Evolutionary conservation across 1,140 invertebrate genomes (phyloP).

Genomic region (Eurosta solidaginis): DNA sequence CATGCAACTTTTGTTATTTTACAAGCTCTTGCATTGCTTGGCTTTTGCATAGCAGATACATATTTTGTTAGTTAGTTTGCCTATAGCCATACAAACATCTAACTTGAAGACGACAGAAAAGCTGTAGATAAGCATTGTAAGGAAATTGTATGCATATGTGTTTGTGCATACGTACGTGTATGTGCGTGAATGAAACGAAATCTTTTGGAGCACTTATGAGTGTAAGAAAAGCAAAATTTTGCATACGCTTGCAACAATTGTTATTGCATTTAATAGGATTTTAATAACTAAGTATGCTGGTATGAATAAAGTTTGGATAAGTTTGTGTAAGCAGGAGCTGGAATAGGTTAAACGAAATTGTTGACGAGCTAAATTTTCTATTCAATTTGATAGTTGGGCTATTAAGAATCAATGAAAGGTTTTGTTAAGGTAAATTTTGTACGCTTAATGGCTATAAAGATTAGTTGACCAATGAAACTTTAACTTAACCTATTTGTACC

Average conservation of each 20-base stretch:
- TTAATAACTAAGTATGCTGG: background rate
- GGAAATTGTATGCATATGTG: too few relatives aligned
- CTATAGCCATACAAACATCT: background rate
- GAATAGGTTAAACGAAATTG: too few relatives aligned
- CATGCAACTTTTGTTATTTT: background rate
- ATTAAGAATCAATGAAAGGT: too few relatives aligned
- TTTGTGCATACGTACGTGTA: too few relatives aligned
- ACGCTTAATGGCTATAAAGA: too few relatives aligned
- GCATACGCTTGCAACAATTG: background rate
- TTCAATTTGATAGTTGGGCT: too few relatives aligned
- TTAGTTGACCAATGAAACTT: too few relatives aligned
- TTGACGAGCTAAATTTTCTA: too few relatives aligned
- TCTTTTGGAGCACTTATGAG: background rate
- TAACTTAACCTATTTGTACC: too few relatives aligned
- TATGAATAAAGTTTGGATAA: background rate
- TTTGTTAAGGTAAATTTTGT: too few relatives aligned
- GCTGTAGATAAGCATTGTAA: background rate
- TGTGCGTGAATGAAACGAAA: background rate
- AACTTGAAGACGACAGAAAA: background rate
- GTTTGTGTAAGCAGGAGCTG: too few relatives aligned
- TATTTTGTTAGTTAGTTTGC: background rate
- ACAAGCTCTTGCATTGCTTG: background rate
- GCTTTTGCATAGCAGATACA: background rate
- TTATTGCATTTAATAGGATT: slow-evolving; percentile 2
- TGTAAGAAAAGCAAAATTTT: background rate